Conservation (phyloP, 2,797 vertebrate genomes). For the Urophycis tenuis region DNA sequence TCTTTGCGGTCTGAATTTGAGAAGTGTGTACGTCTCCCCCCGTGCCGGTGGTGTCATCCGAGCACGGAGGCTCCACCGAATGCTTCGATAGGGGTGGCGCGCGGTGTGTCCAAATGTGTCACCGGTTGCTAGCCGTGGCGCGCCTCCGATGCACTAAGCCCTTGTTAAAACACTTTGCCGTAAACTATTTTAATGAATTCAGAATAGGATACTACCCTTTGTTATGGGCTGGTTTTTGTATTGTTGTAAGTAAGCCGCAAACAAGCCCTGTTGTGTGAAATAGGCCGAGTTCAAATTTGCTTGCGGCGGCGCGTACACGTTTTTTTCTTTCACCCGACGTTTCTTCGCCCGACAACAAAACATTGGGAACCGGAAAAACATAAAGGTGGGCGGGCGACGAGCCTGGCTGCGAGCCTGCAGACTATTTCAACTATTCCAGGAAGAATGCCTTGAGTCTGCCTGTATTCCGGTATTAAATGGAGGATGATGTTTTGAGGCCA, state of each 20-base stretch:
- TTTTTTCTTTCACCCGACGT: background rate
- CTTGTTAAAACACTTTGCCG: background rate
- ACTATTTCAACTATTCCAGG: background rate
- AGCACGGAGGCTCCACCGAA: slow-evolving; percentile 33
- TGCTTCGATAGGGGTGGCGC: background rate
- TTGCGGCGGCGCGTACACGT: background rate
- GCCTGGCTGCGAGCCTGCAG: background rate
- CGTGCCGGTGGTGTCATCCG: background rate
- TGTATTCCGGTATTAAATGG: no score
- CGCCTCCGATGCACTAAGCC: background rate
- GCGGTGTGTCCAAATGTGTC: background rate
- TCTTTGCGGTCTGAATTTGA: slow-evolving; percentile 62
- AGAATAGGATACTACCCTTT: background rate
- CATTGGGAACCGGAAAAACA: background rate
- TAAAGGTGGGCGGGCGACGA: background rate
- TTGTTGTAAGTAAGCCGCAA: background rate
- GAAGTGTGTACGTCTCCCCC: slow-evolving; percentile 46
- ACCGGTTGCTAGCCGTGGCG: background rate
- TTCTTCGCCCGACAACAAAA: background rate
- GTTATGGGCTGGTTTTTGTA: background rate
- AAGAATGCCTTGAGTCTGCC: background rate
- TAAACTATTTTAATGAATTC: background rate
- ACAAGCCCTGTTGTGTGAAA: background rate
- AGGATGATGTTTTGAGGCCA: no score
- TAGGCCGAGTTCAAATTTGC: background rate